Base-by-base conservation (phyloP, 2,888 invertebrate genomes). In the Microctonus brassicae region DNA sequence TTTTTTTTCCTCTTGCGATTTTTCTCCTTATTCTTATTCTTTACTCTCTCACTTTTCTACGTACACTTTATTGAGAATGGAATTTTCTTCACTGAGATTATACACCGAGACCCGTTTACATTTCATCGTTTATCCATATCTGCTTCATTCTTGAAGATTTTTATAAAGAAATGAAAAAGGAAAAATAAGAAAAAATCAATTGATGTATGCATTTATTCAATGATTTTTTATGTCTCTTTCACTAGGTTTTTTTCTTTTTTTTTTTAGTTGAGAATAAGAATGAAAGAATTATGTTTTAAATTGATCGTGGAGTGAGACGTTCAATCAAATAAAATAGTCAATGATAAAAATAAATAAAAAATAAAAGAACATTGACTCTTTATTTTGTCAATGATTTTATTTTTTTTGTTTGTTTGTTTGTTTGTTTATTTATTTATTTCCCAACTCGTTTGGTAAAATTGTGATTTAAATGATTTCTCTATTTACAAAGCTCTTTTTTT, bases 61-160 rank as follows among this genome's bases (percentile, higher is more conserved):
- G 7, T n/a, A n/a, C 36, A 52, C 26, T 47, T 63, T 63, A 61
- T 61, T 57, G 57, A 29, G 58, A 64, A 64, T 57, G 57, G 57
- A 63, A 70, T 63, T 70, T 47, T 17, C 47, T 39, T 57, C 57
- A 22, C 63, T n/a, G 17, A 62, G 63, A 70, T 64, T 70, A 47
- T 47, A 47, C 7, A 70, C 47, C 26, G 20, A 57, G 20, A 55
- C 20, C 47, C 69, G 63, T 34, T 47, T 42, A 63, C 63, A 63
- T 63, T 63, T 63, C 42, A 63, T 57, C 39, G 26, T 66, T 55
- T 58, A 58, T 58, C 33, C 58, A 33, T 33, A 33, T 33, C 33
- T 33, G 17, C 9, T n/a, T 57, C 10, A 13, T 11, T 34, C 34
- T 7, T 4, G 5, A 64, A n/a, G 29, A 65, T 39, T 17, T 61